Evolutionary conservation across 2,113 vertebrate genomes (phyloP).

Genomic region (Riparia riparia): DNA sequence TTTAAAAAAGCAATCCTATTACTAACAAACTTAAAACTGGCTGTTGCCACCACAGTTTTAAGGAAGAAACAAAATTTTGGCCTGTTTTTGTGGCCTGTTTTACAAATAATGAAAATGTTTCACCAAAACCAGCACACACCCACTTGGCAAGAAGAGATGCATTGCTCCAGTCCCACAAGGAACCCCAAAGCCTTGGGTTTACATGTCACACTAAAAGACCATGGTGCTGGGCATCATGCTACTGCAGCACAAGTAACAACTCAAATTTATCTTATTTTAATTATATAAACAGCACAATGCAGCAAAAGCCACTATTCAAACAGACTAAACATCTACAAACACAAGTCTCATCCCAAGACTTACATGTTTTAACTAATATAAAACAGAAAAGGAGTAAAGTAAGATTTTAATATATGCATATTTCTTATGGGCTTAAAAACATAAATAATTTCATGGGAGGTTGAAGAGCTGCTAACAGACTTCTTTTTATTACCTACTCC

Average conservation of each 20-base stretch:
- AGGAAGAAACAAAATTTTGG: no score
- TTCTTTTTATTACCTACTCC: not conserved
- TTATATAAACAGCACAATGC: not conserved
- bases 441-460: not conserved
- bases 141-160: not conserved
- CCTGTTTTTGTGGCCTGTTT: not conserved
- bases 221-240: rapidly evolving
- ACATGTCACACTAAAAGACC: not conserved
- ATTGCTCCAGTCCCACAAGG: not conserved
- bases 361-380: not conserved
- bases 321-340: not conserved
- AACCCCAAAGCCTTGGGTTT: rapidly evolving
- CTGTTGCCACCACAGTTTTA: not conserved
- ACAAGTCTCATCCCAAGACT: not conserved
- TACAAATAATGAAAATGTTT: not conserved
- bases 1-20: not conserved
- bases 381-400: not conserved
- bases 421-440: not conserved
- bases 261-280: not conserved
- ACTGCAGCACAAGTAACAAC: not conserved
- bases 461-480: not conserved
- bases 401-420: not conserved
- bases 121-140: not conserved
- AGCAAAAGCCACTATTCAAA: not conserved
- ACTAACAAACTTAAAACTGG: not conserved